phyloP scores from a whole-genome alignment of 2,888 invertebrate species.

The Steinernema scapterisci region DNA sequence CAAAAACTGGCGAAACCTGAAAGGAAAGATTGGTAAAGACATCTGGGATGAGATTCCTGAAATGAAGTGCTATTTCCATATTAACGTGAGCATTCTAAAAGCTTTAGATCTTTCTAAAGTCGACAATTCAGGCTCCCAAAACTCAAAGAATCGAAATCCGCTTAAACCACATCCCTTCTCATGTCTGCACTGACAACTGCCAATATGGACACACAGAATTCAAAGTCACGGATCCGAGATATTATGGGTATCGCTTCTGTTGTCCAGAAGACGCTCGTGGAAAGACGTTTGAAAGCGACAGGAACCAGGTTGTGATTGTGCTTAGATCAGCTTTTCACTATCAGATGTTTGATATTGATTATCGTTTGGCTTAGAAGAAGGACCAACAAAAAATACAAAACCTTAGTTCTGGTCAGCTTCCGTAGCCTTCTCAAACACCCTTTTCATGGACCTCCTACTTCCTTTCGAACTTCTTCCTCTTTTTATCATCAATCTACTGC shows the following conservation, averaged over 20 bases:
- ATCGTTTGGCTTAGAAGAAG: neutral
- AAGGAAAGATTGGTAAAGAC: neutral
- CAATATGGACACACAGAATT: slow-evolving; percentile 15
- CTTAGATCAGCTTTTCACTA: slow-evolving; percentile 10
- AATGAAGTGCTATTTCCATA: slow-evolving; percentile 18
- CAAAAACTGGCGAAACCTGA: neutral
- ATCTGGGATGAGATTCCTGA: slow-evolving; percentile 20
- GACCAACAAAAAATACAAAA: too few relatives aligned
- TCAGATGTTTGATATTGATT: slow-evolving; percentile 23
- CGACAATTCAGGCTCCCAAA: neutral
- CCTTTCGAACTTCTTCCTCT: too few relatives aligned
- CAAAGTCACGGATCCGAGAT: neutral
- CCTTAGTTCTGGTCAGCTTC: too few relatives aligned
- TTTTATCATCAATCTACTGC: too few relatives aligned
- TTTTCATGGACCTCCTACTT: too few relatives aligned
- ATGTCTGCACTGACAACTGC: slow-evolving; percentile 15
- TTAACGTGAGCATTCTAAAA: neutral
- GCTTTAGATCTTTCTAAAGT: too few relatives aligned
- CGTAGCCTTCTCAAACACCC: too few relatives aligned
- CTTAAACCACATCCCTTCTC: slow-evolving; percentile 4
- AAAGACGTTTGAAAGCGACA: slow-evolving; percentile 15
- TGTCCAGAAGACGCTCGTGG: slow-evolving; percentile 8
- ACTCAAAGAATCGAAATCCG: neutral
- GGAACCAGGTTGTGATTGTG: slow-evolving; percentile 14
- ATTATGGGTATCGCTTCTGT: neutral